phyloP scores from a whole-genome alignment of 2,113 vertebrate genomes.

The Tetrao urogallus region DNA sequence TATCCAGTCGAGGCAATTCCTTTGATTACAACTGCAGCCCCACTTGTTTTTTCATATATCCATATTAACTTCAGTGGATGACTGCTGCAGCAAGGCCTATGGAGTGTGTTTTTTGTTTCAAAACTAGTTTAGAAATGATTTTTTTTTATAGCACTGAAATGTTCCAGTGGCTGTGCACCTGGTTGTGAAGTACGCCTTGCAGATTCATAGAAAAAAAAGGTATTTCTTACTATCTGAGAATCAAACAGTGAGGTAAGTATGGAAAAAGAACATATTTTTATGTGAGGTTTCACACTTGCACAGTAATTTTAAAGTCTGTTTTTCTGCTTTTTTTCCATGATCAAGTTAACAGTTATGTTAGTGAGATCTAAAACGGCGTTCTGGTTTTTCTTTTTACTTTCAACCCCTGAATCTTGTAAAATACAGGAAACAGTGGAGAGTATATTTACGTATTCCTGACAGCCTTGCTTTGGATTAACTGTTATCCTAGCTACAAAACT shows the following conservation, averaged over 20 bases:
- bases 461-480: not conserved
- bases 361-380: not conserved
- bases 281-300: not conserved
- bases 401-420: not conserved
- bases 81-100: not conserved
- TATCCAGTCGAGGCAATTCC: not conserved
- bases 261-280: not conserved
- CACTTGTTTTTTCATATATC: constrained; percentile 13
- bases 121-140: not conserved
- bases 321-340: not conserved
- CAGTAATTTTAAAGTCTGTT: not conserved
- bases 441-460: not conserved
- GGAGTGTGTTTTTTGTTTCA: not conserved
- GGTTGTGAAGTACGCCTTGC: not conserved
- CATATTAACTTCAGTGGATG: not conserved
- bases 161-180: not conserved
- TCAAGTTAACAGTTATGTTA: not conserved
- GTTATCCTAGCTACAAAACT: not conserved
- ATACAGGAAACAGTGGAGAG: not conserved
- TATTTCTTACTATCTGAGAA: not conserved
- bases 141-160: not conserved
- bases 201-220: not conserved
- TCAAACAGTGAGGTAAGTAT: not conserved
- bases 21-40: not conserved
- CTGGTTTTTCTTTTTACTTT: not conserved